Evolutionary conservation across 2,888 invertebrate genomes (phyloP).

Genomic region (Hirtodrosophila duncani): DNA sequence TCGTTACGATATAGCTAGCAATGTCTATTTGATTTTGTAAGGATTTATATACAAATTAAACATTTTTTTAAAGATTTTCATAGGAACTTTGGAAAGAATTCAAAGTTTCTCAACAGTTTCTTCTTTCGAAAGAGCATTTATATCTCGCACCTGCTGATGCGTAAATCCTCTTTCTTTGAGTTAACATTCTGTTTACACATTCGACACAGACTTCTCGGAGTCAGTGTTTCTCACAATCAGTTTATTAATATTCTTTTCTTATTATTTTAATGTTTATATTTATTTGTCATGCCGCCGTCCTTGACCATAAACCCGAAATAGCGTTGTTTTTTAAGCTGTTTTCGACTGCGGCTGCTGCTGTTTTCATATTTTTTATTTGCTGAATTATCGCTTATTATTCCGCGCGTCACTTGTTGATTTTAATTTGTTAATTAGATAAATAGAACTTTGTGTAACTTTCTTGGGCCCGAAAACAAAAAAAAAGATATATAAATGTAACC

Average conservation of each 20-base stretch:
- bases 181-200: background rate
- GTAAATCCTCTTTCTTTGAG: slow-evolving; percentile 7
- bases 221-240: slow-evolving; percentile 26
- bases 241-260: slow-evolving; percentile 27
- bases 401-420: slow-evolving; percentile 40
- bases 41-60: too few relatives aligned
- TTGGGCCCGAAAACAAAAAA: background rate
- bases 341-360: slow-evolving; percentile 18
- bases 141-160: too few relatives aligned
- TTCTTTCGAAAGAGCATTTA: background rate
- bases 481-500: slow-evolving; percentile 1
- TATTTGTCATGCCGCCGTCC: slow-evolving; percentile 44
- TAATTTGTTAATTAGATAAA: slow-evolving; percentile 61
- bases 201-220: too few relatives aligned
- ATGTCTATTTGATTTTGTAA: too few relatives aligned
- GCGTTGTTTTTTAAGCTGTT: slow-evolving; percentile 45
- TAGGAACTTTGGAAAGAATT: too few relatives aligned
- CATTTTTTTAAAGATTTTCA: too few relatives aligned
- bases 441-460: slow-evolving; percentile 44
- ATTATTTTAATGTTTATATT: slow-evolving; percentile 19
- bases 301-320: slow-evolving; percentile 57
- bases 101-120: background rate
- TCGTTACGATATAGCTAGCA: too few relatives aligned
- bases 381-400: slow-evolving; percentile 59
- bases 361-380: slow-evolving; percentile 32